Evolutionary conservation across 2,797 vertebrate species (phyloP).

Genomic region (Darevskia nairensis): DNA sequence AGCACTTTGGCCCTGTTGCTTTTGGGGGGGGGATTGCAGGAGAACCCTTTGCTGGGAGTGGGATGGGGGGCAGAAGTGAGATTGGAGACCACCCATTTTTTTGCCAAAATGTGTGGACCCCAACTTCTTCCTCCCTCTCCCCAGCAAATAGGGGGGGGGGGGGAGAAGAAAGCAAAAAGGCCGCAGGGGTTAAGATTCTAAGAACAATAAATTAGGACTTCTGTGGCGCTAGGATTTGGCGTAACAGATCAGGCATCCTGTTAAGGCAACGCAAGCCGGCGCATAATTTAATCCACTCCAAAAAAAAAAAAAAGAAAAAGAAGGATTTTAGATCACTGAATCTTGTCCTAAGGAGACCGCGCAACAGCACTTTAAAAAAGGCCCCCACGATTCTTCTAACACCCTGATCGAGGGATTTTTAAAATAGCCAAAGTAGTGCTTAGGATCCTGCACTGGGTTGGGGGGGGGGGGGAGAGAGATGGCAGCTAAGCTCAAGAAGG

Average conservation of each 20-base stretch:
- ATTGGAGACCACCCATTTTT: constrained; percentile 40
- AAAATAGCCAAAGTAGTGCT: constrained; percentile 82
- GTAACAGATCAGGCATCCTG: constrained; percentile 79
- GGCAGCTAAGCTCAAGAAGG: constrained; percentile 83
- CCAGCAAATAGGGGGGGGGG: too few relatives aligned
- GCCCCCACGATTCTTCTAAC: constrained; percentile 67
- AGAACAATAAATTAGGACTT: constrained; percentile 95
- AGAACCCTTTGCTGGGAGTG: rapidly evolving
- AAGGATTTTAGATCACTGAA: constrained; percentile 74
- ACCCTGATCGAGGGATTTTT: constrained; percentile 76
- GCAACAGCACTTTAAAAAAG: constrained; percentile 69
- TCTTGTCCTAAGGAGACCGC: constrained; percentile 76
- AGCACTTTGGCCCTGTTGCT: background rate
- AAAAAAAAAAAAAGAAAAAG: too few relatives aligned
- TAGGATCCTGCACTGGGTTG: constrained; percentile 64
- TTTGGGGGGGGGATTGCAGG: too few relatives aligned
- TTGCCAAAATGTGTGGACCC: constrained; percentile 74
- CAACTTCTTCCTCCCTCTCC: constrained; percentile 60
- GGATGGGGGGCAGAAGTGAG: background rate
- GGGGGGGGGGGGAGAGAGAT: constrained; percentile 71
- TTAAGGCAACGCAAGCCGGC: constrained; percentile 97
- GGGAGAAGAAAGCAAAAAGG: constrained; percentile 57
- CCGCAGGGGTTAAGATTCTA: constrained; percentile 72
- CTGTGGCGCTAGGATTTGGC: constrained; percentile 83
- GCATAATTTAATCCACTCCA: constrained; percentile 85